Evolutionary conservation across 2,797 vertebrate species (phyloP).

Genomic region (Paedocypris micromegethes): DNA sequence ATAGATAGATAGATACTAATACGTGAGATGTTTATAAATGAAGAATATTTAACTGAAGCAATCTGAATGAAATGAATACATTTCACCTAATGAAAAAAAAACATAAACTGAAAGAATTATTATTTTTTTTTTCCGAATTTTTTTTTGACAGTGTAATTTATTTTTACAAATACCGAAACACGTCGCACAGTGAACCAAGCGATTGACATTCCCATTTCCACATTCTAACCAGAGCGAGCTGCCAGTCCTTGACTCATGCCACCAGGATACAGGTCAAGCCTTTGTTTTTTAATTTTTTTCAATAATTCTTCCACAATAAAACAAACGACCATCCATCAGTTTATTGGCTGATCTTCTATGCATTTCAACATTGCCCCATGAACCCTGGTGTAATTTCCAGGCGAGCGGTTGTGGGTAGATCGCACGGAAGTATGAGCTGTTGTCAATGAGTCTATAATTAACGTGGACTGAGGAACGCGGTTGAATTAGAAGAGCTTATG

Average conservation of each 20-base stretch:
- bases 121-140: too few species aligned
- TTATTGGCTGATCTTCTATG: too few species aligned
- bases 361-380: too few species aligned
- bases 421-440: conserved; percentile 38
- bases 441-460: conserved; percentile 47
- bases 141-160: too few species aligned
- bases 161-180: neutral
- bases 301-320: conserved; percentile 11
- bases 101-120: too few species aligned
- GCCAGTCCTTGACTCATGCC: conserved; percentile 18
- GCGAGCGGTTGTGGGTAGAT: conserved; percentile 8
- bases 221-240: conserved; percentile 9
- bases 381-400: neutral
- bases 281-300: conserved; percentile 24
- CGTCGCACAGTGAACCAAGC: neutral
- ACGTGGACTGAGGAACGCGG: conserved; percentile 38
- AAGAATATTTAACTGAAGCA: too few species aligned
- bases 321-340: too few species aligned
- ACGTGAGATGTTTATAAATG: too few species aligned
- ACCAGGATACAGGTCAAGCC: conserved; percentile 16
- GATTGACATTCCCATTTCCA: conserved; percentile 29
- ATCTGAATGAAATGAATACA: too few species aligned
- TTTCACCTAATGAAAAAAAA: too few species aligned
- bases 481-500: conserved; percentile 49
- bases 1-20: too few species aligned